Base-by-base conservation (phyloP, 2,797 vertebrate species). In the Enteromius anoplus region DNA sequence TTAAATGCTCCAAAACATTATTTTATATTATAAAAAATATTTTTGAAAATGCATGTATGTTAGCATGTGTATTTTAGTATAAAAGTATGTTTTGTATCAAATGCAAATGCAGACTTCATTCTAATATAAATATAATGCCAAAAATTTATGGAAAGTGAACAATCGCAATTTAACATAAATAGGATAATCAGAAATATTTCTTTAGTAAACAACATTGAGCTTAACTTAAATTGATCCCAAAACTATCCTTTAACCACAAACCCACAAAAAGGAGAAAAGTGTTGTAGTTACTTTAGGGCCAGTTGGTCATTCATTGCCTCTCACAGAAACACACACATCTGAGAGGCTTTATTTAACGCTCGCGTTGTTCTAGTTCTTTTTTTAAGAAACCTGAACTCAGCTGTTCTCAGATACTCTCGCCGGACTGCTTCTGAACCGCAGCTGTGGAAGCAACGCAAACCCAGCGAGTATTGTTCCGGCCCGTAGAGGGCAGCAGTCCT, bases 331-430 rank as follows among this genome's bases (percentile, higher is more conserved):
- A 3, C 37, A 47, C 58, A 29, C 42, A 34, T 65, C 26, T 55
- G 37, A 80, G 32, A 10, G 23, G 6, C 37, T 73, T 81, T 72
- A 73, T 81, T 81, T 53, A 53, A 75, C 7, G 70, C 32, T 49
- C 0, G 17, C 21, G 40, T 73, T 72, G 79, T 64, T 81, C 51
- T 5, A 45, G 34, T 45, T 64, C 26, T 77, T 73, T 72, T 80
- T 73, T 73, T 32, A 73, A 51, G 80, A 81, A 23, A n/a, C 19
- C 69, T 72, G 80, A 73, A 32, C 70, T 73, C 80, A 81, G 80
- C 70, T 40, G 42, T 81, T 81, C 80, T 75, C 2, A 37, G 53
- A 37, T 64, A 45, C 69, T 81, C 55, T 60, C 21, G 6, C 4
- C 7, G 53, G 23, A 32, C 45, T 14, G 62, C 21, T 51, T 26